Evolutionary conservation across 2,888 invertebrate species (phyloP).

Genomic region (Pyrgus malvae): DNA sequence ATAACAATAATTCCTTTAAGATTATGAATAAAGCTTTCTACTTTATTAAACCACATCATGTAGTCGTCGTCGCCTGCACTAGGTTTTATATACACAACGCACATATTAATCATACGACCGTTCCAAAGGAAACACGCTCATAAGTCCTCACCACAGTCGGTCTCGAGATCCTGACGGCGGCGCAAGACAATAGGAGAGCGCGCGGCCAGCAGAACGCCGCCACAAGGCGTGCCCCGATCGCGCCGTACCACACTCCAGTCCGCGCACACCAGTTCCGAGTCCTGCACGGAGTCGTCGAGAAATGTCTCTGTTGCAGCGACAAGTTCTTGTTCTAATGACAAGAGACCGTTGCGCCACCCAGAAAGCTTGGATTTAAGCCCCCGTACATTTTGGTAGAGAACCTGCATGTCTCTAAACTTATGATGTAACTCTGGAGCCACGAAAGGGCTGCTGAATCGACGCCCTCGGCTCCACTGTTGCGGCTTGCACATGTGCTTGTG

Average conservation of each 20-base stretch:
- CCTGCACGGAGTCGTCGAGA: too few species aligned
- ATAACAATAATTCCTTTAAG: slow-evolving; percentile 18
- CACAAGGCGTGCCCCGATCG: slow-evolving; percentile 15
- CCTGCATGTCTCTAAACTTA: too few species aligned
- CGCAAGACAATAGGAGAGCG: too few species aligned
- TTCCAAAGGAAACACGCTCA: slow-evolving; percentile 23
- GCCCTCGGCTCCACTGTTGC: too few species aligned
- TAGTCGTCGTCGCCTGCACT: slow-evolving; percentile 24
- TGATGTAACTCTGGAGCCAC: too few species aligned
- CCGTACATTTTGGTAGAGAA: too few species aligned
- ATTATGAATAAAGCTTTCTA: slow-evolving; percentile 11
- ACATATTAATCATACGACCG: slow-evolving; percentile 5
- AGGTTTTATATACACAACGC: slow-evolving; percentile 29
- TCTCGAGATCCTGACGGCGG: slow-evolving; percentile 22
- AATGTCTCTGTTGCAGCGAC: slow-evolving; percentile 17
- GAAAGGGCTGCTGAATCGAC: too few species aligned
- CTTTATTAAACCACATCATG: slow-evolving; percentile 21
- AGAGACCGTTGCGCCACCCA: slow-evolving; percentile 25
- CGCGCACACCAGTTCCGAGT: slow-evolving; percentile 13
- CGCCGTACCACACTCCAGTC: slow-evolving; percentile 28
- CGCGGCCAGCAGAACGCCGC: too few species aligned
- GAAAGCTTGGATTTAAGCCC: too few species aligned
- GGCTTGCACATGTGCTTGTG: too few species aligned
- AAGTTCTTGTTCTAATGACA: slow-evolving; percentile 24
- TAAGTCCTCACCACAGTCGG: slow-evolving; percentile 28